Base-by-base conservation (phyloP, 2,113 vertebrate genomes). In the Carollia perspicillata region DNA sequence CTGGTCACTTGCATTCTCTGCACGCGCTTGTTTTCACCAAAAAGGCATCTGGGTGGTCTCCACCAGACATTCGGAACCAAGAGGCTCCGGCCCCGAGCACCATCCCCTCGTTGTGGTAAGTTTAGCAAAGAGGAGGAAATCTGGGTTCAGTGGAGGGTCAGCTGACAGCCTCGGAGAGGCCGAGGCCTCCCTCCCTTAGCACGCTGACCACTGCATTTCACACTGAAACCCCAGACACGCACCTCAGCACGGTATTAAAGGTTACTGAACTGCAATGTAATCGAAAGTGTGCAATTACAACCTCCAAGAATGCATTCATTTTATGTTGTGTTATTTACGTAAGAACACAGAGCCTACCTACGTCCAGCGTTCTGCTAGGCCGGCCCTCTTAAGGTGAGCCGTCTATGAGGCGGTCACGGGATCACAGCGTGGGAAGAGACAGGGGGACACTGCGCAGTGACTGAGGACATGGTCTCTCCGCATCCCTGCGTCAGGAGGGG, bases 321-420 rank as follows among this genome's bases (percentile, higher is more conserved):
- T 7, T 2, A 3, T 40, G 26, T 40, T 55, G 16, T 28, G 18
- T 40, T 40, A 6, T 33, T 51, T 42, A 16, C 30, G 23, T 66
- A 37, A 44, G n/a, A 47, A 47, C 13, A 4, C 20, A 51, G 0
- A 18, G 18, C 22, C 14, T 1, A 7, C 10, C 42, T 42, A 42
- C n/a, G 1, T 8, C 8, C 3, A 14, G 33, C 33, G 11, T n/a
- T 8, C 3, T 1, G 33, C 5, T 3, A 16, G 65, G 86, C 63
- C 63, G 22, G 89, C 5, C 2, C 44, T 42, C 6, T 2, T 2
- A 1, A 2, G 20, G 17, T 14, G 33, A 90, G 60, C 16, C 0
- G 1, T 37, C 66, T 16, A 13, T 0, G 0, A 23, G 35, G 86
- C 3, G 0, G 26, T 35, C 26, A 5, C 0, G 0, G 26, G 20